These are phyloP conservation scores for Cryptomyrus ogoouensis DNA, from an alignment of 2,113 vertebrate genomes.

Conservation along the genomic window DNA sequence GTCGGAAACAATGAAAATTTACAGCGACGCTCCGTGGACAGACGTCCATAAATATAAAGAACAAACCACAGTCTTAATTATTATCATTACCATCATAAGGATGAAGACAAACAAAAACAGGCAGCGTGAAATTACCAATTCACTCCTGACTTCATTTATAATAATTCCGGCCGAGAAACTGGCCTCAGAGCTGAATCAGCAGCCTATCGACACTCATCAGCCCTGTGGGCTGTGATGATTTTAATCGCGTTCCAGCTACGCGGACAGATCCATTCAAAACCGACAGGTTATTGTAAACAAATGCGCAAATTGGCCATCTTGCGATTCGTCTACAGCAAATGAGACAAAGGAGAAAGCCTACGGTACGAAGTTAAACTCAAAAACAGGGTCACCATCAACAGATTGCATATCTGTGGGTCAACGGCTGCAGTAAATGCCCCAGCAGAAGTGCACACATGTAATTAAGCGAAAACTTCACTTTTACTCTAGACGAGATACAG, in stretches of 20 bases:
- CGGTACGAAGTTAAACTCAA: background rate
- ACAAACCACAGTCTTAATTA: slow-evolving; percentile 7
- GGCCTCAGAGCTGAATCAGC: background rate
- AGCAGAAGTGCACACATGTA: background rate
- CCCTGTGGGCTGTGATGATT: background rate
- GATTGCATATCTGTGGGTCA: background rate
- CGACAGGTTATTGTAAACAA: background rate
- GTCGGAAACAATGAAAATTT: background rate
- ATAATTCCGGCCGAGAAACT: background rate
- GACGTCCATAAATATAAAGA: background rate
- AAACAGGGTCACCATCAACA: background rate
- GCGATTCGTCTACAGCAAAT: background rate
- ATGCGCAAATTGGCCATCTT: background rate
- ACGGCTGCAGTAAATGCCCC: background rate
- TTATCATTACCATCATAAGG: background rate
- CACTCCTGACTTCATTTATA: background rate
- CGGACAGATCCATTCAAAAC: background rate
- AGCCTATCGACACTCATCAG: background rate
- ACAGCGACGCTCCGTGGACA: background rate
- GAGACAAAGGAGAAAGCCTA: background rate
- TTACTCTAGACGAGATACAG: background rate
- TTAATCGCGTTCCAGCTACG: background rate
- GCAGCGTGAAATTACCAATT: background rate
- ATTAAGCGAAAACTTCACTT: background rate
- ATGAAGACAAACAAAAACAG: background rate